A percentile compares a stretch with the other conserved stretches of the same genome.
phyloP scores from a whole-genome alignment of 2,888 invertebrate genomes.

The Polymixis lichenea region DNA sequence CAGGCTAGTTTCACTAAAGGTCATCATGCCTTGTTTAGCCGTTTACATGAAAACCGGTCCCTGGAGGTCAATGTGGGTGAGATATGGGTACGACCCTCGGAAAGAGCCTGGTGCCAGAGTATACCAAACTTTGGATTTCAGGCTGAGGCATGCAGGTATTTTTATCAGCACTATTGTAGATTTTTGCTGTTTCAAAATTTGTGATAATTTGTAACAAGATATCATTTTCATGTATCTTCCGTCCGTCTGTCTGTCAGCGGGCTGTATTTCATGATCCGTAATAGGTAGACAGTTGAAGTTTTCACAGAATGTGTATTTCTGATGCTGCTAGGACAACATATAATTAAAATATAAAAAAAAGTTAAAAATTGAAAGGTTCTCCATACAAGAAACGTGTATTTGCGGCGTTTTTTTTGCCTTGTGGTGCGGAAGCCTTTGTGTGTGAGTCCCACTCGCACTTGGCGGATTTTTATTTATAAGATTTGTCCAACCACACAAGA shows the following conservation, averaged over 20 bases:
- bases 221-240: neutral
- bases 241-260: too few relatives aligned
- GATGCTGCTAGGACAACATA: too few relatives aligned
- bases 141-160: conserved; percentile 92
- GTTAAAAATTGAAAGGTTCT: too few relatives aligned
- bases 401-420: too few relatives aligned
- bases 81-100: conserved; percentile 97
- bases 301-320: too few relatives aligned
- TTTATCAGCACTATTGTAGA: conserved; percentile 44
- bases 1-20: conserved; percentile 92
- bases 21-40: conserved; percentile 95
- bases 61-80: conserved; percentile 97
- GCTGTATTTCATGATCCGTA: too few relatives aligned
- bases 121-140: conserved; percentile 97
- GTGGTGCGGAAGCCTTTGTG: too few relatives aligned
- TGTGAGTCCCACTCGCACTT: too few relatives aligned
- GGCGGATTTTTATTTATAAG: too few relatives aligned
- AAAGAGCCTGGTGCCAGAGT: conserved; percentile 94
- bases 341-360: too few relatives aligned
- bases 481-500: neutral
- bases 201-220: neutral
- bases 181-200: neutral
- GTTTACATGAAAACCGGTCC: conserved; percentile 97
- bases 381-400: too few relatives aligned
- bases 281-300: too few relatives aligned